These are phyloP conservation scores for Apamea epomidion DNA, from an alignment of 2,888 invertebrate genomes.

Conservation along the genomic window DNA sequence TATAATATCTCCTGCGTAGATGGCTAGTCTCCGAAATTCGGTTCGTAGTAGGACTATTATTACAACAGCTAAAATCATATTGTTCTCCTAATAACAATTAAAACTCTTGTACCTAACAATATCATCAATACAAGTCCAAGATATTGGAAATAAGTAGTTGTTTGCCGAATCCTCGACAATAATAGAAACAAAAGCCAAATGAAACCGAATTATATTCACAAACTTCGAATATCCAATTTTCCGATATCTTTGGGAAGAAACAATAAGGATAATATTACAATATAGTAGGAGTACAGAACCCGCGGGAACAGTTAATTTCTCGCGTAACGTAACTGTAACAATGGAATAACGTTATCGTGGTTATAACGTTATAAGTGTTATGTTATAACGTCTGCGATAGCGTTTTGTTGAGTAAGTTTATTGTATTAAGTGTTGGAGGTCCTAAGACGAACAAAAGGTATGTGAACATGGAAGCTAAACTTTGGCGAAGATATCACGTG, in stretches of 20 bases:
- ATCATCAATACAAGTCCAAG: background rate
- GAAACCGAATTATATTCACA: slow-evolving; percentile 35
- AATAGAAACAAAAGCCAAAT: slow-evolving; percentile 36
- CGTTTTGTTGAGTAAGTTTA: slow-evolving; percentile 22
- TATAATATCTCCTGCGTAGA: no score
- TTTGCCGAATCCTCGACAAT: slow-evolving; percentile 16
- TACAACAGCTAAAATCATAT: background rate
- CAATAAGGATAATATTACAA: slow-evolving; percentile 39
- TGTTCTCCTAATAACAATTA: slow-evolving; percentile 16
- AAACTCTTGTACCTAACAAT: slow-evolving; percentile 6
- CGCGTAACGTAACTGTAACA: slow-evolving; percentile 41
- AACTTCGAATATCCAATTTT: slow-evolving; percentile 48
- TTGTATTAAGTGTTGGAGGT: slow-evolving; percentile 16
- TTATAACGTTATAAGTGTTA: slow-evolving; percentile 39
- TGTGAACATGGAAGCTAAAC: background rate
- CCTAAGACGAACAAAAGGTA: slow-evolving; percentile 12
- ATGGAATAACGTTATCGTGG: slow-evolving; percentile 42
- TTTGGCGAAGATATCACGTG: background rate
- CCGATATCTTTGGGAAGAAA: slow-evolving; percentile 42
- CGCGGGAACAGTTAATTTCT: slow-evolving; percentile 53
- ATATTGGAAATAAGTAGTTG: slow-evolving; percentile 16
- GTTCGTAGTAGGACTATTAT: background rate
- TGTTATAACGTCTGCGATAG: slow-evolving; percentile 43
- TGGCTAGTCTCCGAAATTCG: no score
- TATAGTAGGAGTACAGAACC: slow-evolving; percentile 22